phyloP scores from a whole-genome alignment of 2,888 invertebrate genomes.

The Chymomyza amoena region DNA sequence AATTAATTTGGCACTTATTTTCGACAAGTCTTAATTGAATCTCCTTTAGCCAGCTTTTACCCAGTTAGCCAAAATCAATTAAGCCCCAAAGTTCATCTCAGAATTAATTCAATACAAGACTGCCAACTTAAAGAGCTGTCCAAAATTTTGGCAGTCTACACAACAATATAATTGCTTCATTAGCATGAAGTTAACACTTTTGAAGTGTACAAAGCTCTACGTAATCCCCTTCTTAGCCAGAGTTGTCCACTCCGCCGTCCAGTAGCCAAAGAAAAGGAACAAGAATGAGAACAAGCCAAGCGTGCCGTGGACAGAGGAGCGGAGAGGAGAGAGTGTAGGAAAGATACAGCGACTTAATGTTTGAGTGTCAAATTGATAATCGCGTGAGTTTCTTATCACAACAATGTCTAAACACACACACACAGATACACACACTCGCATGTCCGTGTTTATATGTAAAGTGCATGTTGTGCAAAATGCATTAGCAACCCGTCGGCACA shows the following conservation, averaged over 20 bases:
- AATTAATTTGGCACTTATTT: too few species aligned
- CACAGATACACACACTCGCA: constrained; percentile 23
- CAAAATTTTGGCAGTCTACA: background rate
- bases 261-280: background rate
- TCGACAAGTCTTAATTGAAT: too few species aligned
- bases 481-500: constrained; percentile 67
- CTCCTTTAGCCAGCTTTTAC: background rate
- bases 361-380: constrained; percentile 75
- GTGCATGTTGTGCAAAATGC: constrained; percentile 47
- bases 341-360: constrained; percentile 47
- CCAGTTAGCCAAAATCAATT: background rate
- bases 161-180: background rate
- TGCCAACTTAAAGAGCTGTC: background rate
- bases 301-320: background rate
- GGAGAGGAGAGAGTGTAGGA: background rate
- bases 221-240: background rate
- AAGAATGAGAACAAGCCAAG: background rate
- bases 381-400: constrained; percentile 74
- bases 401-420: constrained; percentile 42
- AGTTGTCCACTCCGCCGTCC: background rate
- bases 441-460: constrained; percentile 14
- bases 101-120: background rate
- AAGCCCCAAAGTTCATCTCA: background rate
- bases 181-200: background rate
- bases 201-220: background rate